These are phyloP conservation scores for Martes flavigula DNA, from an alignment of 2,797 vertebrate species.

Conservation along the genomic window DNA sequence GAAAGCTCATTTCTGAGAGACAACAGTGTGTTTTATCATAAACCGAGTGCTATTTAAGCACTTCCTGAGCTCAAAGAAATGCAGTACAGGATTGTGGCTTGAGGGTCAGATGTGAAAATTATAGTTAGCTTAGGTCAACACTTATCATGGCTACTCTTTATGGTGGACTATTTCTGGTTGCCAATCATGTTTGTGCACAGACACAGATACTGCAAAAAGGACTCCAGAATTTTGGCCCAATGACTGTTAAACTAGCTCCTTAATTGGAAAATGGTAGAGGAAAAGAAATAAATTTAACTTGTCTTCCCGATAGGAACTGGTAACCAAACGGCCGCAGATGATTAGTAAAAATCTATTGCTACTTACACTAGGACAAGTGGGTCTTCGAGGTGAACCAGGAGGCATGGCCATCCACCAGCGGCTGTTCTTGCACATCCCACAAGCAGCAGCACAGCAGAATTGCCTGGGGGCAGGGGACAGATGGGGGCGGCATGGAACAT, in stretches of 20 bases:
- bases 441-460: not conserved
- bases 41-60: conserved; percentile 5
- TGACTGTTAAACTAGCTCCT: not conserved
- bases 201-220: not conserved
- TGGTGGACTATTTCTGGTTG: not conserved
- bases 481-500: not conserved
- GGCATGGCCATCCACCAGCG: not conserved
- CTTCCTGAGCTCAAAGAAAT: not conserved
- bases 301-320: not conserved
- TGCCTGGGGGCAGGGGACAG: not conserved
- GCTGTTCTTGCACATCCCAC: not conserved
- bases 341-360: not conserved
- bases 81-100: not conserved
- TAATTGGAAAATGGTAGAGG: not conserved
- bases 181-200: not conserved
- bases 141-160: not conserved
- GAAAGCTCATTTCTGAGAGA: conserved; percentile 2
- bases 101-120: not conserved
- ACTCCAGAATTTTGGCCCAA: not conserved
- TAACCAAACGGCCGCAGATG: not conserved
- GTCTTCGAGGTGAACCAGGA: not conserved
- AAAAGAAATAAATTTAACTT: not conserved
- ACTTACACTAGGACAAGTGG: not conserved
- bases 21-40: not conserved
- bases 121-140: not conserved